Percentiles rank a stretch among this genome's conserved stretches.
phyloP scores from a whole-genome alignment of 2,113 vertebrate species.

The Scortum barcoo region DNA sequence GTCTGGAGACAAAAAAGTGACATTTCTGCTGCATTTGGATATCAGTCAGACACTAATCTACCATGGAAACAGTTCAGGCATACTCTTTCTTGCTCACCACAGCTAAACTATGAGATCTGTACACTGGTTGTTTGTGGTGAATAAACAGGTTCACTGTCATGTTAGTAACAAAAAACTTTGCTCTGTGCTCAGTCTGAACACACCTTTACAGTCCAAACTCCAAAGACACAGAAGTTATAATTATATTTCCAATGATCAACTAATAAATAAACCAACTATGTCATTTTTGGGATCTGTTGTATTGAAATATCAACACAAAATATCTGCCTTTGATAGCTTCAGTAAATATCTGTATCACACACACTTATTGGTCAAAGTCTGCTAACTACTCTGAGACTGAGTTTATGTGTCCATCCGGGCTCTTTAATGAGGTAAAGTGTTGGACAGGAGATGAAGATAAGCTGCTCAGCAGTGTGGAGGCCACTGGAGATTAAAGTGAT shows the following conservation, averaged over 20 bases:
- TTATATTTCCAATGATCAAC: background rate
- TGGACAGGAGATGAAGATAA: constrained; percentile 39
- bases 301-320: background rate
- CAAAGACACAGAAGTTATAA: background rate
- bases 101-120: background rate
- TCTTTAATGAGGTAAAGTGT: constrained; percentile 25
- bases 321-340: background rate
- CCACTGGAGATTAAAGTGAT: constrained; percentile 42
- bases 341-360: background rate
- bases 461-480: constrained; percentile 39
- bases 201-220: background rate
- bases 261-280: background rate
- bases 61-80: background rate
- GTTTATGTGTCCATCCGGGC: background rate
- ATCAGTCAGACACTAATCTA: too few relatives aligned
- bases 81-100: background rate
- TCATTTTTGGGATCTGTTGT: background rate
- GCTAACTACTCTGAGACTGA: background rate
- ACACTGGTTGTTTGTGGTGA: too few relatives aligned
- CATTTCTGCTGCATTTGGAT: too few relatives aligned
- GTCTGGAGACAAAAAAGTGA: too few relatives aligned
- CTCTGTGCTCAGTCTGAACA: too few relatives aligned
- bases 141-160: too few relatives aligned
- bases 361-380: background rate
- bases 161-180: too few relatives aligned